phyloP scores from a whole-genome alignment of 2,888 invertebrate genomes.

The Deroplatys truncata region DNA sequence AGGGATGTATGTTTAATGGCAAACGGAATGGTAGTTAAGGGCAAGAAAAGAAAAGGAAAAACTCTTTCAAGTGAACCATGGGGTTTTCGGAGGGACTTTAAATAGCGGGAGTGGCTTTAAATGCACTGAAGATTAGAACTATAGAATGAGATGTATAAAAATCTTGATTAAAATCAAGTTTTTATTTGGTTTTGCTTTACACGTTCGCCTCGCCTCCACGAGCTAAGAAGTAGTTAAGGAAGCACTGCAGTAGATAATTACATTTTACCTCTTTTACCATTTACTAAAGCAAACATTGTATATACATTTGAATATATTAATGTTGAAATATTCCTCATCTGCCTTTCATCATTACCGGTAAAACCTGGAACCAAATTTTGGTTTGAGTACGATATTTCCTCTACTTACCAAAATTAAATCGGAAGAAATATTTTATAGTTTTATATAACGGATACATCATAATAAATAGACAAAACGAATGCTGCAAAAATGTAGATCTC shows the following conservation, averaged over 20 bases:
- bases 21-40: not conserved
- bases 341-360: too few relatives aligned
- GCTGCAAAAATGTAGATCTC: too few relatives aligned
- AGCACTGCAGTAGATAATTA: not conserved
- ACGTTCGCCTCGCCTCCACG: not conserved
- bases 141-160: not conserved
- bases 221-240: not conserved
- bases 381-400: too few relatives aligned
- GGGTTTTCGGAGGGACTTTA: not conserved
- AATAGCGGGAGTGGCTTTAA: not conserved
- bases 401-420: too few relatives aligned
- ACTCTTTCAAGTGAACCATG: not conserved
- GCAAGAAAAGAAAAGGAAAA: not conserved
- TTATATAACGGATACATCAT: too few relatives aligned
- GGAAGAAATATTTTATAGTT: too few relatives aligned
- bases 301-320: too few relatives aligned
- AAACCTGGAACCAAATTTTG: too few relatives aligned
- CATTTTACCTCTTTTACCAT: not conserved
- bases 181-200: not conserved
- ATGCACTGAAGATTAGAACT: not conserved
- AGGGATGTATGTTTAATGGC: not conserved
- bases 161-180: not conserved
- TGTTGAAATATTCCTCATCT: too few relatives aligned
- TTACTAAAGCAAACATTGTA: too few relatives aligned
- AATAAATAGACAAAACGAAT: too few relatives aligned